Percentiles rank a stretch among this genome's conserved stretches.
Conservation (phyloP, 2,888 invertebrate species). For the Chirona hameri region DNA sequence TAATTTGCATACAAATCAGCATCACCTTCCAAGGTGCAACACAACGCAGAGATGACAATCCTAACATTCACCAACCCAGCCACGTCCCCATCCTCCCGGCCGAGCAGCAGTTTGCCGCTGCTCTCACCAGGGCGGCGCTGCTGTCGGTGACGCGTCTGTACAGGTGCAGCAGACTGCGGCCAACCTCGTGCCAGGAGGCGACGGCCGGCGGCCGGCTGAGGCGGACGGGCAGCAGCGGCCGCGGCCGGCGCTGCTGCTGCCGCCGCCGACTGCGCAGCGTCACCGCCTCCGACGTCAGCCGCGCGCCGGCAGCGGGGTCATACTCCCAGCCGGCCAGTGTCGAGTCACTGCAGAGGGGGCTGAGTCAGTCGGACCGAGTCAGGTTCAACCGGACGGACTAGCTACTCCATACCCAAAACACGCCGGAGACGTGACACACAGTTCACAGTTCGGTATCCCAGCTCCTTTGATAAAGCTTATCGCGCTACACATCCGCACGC, state of each 20-base stretch:
- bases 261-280: not conserved
- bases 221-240: conserved; percentile 53
- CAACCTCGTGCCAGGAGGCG: conserved; percentile 63
- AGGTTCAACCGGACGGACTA: too few relatives aligned
- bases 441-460: too few relatives aligned
- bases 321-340: not conserved
- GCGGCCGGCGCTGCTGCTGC: conserved; percentile 5
- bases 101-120: not conserved
- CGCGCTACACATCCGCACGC: not conserved
- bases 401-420: too few relatives aligned
- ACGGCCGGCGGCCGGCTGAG: conserved; percentile 58
- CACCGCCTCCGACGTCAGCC: not conserved
- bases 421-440: too few relatives aligned
- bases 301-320: conserved; percentile 9
- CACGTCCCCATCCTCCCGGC: too few relatives aligned
- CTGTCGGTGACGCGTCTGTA: conserved; percentile 56
- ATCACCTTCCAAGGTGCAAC: too few relatives aligned
- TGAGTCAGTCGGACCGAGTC: too few relatives aligned
- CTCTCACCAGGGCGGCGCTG: not conserved
- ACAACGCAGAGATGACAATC: too few relatives aligned
- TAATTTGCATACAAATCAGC: too few relatives aligned
- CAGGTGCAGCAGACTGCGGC: conserved; percentile 61
- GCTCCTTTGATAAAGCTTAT: too few relatives aligned
- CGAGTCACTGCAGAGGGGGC: not conserved
- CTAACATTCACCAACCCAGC: too few relatives aligned